Conservation (phyloP, 1,140 invertebrate genomes). For the Caerostris extrusa region DNA sequence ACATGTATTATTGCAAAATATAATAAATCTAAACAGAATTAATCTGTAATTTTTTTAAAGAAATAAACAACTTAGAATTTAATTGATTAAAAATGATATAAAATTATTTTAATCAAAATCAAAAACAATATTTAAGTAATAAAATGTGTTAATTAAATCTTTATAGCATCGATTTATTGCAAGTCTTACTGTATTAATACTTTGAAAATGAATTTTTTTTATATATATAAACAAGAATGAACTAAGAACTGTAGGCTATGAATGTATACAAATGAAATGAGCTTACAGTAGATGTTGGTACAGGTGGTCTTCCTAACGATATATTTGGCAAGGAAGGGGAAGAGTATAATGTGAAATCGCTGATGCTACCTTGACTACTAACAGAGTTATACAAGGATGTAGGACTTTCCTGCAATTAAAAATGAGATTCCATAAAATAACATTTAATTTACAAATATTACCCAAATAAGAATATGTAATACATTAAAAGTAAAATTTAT, state of each 20-base stretch:
- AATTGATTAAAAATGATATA: not conserved
- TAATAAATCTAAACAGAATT: not conserved
- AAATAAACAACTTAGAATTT: not conserved
- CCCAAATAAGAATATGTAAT: too few relatives aligned
- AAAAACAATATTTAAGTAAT: not conserved
- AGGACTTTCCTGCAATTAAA: slow-evolving; percentile 54
- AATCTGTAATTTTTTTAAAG: not conserved
- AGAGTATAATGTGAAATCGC: slow-evolving; percentile 86
- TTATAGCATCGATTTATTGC: not conserved
- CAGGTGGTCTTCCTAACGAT: slow-evolving; percentile 92
- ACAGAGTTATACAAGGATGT: slow-evolving; percentile 65
- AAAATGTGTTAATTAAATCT: not conserved
- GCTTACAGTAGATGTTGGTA: slow-evolving; percentile 78
- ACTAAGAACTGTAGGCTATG: not conserved
- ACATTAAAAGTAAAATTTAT: too few relatives aligned
- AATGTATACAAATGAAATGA: too few relatives aligned
- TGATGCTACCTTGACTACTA: slow-evolving; percentile 66
- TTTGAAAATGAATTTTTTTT: not conserved
- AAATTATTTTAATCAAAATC: not conserved
- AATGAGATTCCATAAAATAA: not conserved
- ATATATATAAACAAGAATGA: not conserved
- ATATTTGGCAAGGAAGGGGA: slow-evolving; percentile 98
- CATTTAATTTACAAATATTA: not conserved
- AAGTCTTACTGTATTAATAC: not conserved
- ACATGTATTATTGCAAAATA: not conserved